Base-by-base conservation (phyloP, 2,797 vertebrate species). In the Mormyrops attenuatus region DNA sequence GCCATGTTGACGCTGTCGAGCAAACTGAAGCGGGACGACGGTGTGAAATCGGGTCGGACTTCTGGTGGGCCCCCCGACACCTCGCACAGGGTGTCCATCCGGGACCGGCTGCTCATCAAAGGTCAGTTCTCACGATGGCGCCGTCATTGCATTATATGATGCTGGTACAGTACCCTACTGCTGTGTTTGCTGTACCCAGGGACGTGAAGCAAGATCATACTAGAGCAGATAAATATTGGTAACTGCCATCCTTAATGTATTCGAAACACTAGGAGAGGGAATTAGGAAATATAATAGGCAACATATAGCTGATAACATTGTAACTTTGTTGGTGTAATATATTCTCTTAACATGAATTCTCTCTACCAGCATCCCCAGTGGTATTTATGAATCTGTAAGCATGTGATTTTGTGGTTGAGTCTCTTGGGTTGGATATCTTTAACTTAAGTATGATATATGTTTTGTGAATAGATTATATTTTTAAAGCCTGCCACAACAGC, bases 51-150 rank as follows among this genome's bases (percentile, higher is more conserved):
- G 0, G 95, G 96, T 90, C 96, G 97, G 90, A 90, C 96, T 5
- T 90, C 97, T 0, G 96, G 94, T 88, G 60, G 96, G 73, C 91
- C 96, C 80, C 93, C 96, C 0, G 98, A 99, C 93, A 97, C 97
- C 53, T 94, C 97, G 30, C 97, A 98, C 91, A 96, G 98, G 91
- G 96, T 99, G 90, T 99, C 98, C 60, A 95, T 99, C 92, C 96
- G 98, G 90, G 98, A 99, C 93, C 97, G 98, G 87, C 94, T 99
- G 89, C 98, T 99, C 52, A 97, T 98, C 94, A 99, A 99, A 99
- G 98, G 98, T 99, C 95, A 84, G 6, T 3, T 44, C 88, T 85
- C 8, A 20, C 11, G 13, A 11, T 3, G 9, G 0, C 7, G 7
- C 22, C 5, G 0, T 8, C 38, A 15, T 8, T 7, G 8, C 20